Base-by-base conservation (phyloP, 2,113 vertebrate species). In the Sorex fumeus region DNA sequence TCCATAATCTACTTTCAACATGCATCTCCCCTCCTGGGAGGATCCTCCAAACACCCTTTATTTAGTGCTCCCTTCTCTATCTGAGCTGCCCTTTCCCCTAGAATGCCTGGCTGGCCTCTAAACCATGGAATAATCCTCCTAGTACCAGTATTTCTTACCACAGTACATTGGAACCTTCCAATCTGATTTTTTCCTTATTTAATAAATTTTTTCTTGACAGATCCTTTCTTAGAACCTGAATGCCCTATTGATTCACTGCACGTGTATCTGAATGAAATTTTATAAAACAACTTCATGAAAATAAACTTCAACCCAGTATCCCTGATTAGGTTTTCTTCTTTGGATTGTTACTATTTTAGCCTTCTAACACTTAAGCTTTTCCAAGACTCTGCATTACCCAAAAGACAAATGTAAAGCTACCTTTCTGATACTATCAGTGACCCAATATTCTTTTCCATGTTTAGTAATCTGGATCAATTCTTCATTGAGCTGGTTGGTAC, bases 191-290 rank as follows among this genome's bases (percentile, higher is more conserved):
- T 40, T 40, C 40, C 40, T 40, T 7, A 40, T 40, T 40, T 40
- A 40, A 4, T 40, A 40, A 4, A 7, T 7, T 71, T 57, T 5
- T 78, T 34, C 62, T 82, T 78, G 27, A 12, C 21, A 88, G 50
- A 85, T 76, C 2, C 4, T 50, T 88, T 94, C 53, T 76, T 34
- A 90, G 27, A 53, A 18, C 10, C 64, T 50, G n/a, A 78, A 91
- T 78, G n/a, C 34, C 36, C 9, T 67, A 7, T 30, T 28, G 69
- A 83, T n/a, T 84, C 69, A 70, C 79, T 84, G 36, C 25, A 69
- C 3, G 0, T 28, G 1, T 62, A 34, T 50, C 36, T 84, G 36
- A 76, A 34, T 70, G 47, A 74, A 25, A 18, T 83, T 72, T 72
- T 87, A 53, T 28, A 71, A 87, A 81, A 85, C 32, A 53, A 47